Evolutionary conservation across 2,797 vertebrate genomes (phyloP).

Genomic region (Sciaenops ocellatus): DNA sequence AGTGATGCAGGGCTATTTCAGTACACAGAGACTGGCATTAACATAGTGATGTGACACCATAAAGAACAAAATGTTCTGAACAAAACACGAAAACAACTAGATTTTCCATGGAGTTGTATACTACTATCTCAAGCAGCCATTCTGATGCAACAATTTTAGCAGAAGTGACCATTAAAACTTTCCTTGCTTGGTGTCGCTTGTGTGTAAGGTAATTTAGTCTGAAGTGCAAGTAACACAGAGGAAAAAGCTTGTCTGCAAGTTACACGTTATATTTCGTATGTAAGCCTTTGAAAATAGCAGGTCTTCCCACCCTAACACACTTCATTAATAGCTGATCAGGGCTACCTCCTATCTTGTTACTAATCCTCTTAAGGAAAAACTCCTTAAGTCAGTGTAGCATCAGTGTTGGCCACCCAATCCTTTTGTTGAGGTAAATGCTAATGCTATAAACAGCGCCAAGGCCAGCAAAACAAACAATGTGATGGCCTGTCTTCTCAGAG

Average conservation of each 20-base stretch:
- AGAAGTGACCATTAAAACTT: slow-evolving; percentile 11
- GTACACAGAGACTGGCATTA: slow-evolving; percentile 61
- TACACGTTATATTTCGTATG: slow-evolving; percentile 67
- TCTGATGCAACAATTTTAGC: background rate
- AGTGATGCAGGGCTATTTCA: slow-evolving; percentile 76
- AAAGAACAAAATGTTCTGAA: slow-evolving; percentile 49
- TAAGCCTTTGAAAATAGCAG: slow-evolving; percentile 70
- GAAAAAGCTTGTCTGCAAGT: slow-evolving; percentile 56
- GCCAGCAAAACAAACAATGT: slow-evolving; percentile 51
- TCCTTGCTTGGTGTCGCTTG: background rate
- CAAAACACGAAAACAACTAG: slow-evolving; percentile 11
- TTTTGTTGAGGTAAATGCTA: slow-evolving; percentile 66
- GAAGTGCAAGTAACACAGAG: slow-evolving; percentile 70
- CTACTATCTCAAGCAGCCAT: background rate
- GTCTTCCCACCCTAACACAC: slow-evolving; percentile 67
- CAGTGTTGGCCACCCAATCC: slow-evolving; percentile 66
- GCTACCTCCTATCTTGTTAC: slow-evolving; percentile 76
- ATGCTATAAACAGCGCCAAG: slow-evolving; percentile 52
- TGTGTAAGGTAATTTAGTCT: slow-evolving; percentile 34
- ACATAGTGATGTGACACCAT: slow-evolving; percentile 63
- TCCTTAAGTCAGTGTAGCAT: slow-evolving; percentile 70
- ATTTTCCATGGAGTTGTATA: slow-evolving; percentile 7
- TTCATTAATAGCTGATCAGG: slow-evolving; percentile 83
- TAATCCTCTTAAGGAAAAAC: slow-evolving; percentile 80
- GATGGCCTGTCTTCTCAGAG: slow-evolving; percentile 26